Percentiles rank a stretch among this genome's conserved stretches.
Evolutionary conservation across 2,888 invertebrate species (phyloP).

Genomic region (Drosophila algonquin): DNA sequence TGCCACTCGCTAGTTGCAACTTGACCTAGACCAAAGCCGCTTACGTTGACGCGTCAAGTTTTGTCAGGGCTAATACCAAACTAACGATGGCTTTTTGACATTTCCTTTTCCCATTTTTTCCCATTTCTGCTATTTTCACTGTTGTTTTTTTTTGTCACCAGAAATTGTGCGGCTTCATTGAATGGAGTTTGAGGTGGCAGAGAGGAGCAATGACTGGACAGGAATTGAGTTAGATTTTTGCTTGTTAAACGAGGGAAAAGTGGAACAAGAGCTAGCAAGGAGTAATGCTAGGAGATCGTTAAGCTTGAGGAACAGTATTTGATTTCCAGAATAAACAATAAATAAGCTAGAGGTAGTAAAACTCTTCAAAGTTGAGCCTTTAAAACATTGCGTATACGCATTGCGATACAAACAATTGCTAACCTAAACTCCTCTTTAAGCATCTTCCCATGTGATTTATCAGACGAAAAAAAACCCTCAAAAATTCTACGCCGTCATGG

Average conservation of each 20-base stretch:
- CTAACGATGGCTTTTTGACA: conserved; percentile 52
- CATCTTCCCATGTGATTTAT: conserved; percentile 28
- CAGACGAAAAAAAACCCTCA: conserved; percentile 32
- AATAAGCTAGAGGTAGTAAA: no score
- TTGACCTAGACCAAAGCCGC: conserved; percentile 78
- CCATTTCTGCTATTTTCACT: conserved; percentile 5
- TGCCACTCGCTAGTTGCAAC: conserved; percentile 49
- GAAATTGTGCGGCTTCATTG: conserved; percentile 63
- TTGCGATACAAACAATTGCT: not conserved
- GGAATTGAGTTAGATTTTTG: conserved; percentile 36
- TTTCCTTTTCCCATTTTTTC: conserved; percentile 39
- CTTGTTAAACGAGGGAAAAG: conserved; percentile 12
- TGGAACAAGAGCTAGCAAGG: not conserved
- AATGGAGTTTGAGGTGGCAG: conserved; percentile 30
- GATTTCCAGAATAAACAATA: not conserved
- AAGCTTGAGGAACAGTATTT: no score
- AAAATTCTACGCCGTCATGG: conserved; percentile 73
- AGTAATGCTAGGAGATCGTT: not conserved
- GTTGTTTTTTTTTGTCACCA: conserved; percentile 33
- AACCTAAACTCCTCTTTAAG: no score
- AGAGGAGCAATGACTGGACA: not conserved
- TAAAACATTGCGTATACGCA: conserved; percentile 49
- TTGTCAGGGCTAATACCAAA: conserved; percentile 49
- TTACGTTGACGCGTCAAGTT: conserved; percentile 65
- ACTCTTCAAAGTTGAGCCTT: no score